These are phyloP conservation scores for Rhea pennata DNA, from an alignment of 2,113 vertebrate species.

Conservation along the genomic window DNA sequence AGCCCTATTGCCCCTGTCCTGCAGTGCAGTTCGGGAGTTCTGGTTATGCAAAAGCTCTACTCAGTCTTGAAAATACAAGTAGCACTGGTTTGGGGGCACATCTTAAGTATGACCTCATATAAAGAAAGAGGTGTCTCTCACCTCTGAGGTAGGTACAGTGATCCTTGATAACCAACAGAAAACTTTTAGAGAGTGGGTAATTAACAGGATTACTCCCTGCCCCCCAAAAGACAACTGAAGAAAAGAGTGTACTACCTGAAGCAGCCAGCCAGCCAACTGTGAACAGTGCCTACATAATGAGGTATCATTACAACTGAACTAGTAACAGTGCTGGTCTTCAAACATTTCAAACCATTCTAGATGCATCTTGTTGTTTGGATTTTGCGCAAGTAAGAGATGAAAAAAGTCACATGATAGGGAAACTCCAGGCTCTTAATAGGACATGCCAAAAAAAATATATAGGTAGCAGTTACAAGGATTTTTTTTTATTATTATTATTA, in stretches of 20 bases:
- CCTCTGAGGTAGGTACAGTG: neutral
- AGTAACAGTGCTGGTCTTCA: fast-evolving
- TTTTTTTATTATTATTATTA: fast-evolving
- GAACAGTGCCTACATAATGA: neutral
- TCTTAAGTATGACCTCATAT: fast-evolving
- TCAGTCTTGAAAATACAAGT: neutral
- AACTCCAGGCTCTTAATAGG: neutral
- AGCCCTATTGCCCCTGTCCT: neutral
- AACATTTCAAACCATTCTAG: neutral
- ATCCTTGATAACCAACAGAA: too few species aligned
- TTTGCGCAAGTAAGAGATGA: neutral
- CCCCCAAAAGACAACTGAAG: neutral
- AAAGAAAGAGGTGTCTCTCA: neutral
- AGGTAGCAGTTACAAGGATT: neutral
- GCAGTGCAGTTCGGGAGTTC: neutral
- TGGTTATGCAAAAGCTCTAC: neutral
- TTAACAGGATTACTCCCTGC: neutral
- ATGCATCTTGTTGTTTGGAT: neutral
- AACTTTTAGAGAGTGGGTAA: neutral
- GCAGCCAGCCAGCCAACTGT: fast-evolving
- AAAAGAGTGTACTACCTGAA: neutral
- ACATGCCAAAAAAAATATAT: neutral
- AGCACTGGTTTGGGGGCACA: neutral
- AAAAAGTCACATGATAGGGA: neutral
- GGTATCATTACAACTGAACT: neutral